phyloP scores from a whole-genome alignment of 2,797 vertebrate genomes.

The Arremon aurantiirostris region DNA sequence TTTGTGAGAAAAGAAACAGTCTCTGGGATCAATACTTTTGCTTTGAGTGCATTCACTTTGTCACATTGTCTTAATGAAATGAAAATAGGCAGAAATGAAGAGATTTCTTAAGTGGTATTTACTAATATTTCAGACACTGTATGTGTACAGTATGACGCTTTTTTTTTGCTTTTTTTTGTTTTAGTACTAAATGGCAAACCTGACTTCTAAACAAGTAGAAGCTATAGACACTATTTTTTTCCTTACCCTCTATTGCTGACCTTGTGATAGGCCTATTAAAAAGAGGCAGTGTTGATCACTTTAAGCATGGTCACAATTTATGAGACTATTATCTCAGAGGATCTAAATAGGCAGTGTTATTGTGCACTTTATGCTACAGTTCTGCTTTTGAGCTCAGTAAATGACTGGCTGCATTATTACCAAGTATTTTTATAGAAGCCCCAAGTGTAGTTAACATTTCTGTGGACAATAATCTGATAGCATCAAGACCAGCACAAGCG shows the following conservation, averaged over 20 bases:
- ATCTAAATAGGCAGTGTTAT: neutral
- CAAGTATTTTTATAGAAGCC: neutral
- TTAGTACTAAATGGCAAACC: neutral
- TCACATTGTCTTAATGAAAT: neutral
- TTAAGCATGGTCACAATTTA: neutral
- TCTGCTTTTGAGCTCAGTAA: constrained; percentile 4
- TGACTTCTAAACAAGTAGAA: neutral
- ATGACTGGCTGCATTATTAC: neutral
- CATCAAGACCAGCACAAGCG: neutral
- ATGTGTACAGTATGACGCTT: too few relatives aligned
- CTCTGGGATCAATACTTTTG: neutral
- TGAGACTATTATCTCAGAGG: neutral
- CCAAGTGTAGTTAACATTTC: neutral
- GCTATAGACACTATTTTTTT: neutral
- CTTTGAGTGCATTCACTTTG: neutral
- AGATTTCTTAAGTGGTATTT: neutral
- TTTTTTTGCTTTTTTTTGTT: neutral
- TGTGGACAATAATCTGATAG: neutral
- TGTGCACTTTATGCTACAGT: neutral
- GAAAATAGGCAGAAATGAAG: neutral
- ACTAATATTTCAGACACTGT: neutral
- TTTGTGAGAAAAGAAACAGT: neutral
- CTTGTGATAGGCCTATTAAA: neutral
- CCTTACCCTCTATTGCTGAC: neutral
- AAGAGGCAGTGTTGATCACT: neutral